These are phyloP conservation scores for Hydriomena furcata DNA, from an alignment of 2,888 invertebrate genomes.

Conservation along the genomic window DNA sequence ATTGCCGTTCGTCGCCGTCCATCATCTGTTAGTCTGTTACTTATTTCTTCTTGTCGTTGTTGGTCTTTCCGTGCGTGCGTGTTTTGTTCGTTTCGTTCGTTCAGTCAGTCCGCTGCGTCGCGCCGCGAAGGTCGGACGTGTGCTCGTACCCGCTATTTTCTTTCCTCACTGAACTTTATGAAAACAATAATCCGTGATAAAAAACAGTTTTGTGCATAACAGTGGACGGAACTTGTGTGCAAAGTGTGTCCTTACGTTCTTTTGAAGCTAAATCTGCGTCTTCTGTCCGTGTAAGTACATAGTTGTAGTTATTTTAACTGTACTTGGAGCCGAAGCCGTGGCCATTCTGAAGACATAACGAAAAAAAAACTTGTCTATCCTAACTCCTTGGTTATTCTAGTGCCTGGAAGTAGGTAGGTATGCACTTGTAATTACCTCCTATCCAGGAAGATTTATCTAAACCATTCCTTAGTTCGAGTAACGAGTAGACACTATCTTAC, in stretches of 20 bases:
- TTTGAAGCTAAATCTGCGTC: conserved; percentile 56
- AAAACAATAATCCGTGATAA: conserved; percentile 48
- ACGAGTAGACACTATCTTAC: neutral
- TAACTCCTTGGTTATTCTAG: conserved; percentile 9
- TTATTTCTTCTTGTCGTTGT: conserved; percentile 1
- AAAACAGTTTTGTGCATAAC: conserved; percentile 53
- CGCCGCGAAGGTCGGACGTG: conserved; percentile 47
- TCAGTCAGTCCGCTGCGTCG: conserved; percentile 64
- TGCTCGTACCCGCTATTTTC: conserved; percentile 30
- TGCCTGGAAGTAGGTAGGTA: conserved; percentile 9
- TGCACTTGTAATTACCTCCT: conserved; percentile 23
- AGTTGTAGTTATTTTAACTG: conserved; percentile 72
- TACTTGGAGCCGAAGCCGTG: conserved; percentile 61
- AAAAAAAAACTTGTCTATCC: conserved; percentile 54
- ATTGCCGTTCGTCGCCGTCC: neutral
- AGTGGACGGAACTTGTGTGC: conserved; percentile 56
- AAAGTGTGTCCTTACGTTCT: conserved; percentile 48
- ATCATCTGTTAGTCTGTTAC: neutral
- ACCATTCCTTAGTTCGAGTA: no score
- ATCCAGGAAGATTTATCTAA: neutral
- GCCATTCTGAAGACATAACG: conserved; percentile 64
- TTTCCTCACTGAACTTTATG: conserved; percentile 59
- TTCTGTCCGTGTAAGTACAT: conserved; percentile 66
- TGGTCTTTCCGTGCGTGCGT: neutral
- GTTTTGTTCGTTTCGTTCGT: conserved; percentile 29